Evolutionary conservation across 2,888 invertebrate species (phyloP).

Genomic region (Catocala fraxini): DNA sequence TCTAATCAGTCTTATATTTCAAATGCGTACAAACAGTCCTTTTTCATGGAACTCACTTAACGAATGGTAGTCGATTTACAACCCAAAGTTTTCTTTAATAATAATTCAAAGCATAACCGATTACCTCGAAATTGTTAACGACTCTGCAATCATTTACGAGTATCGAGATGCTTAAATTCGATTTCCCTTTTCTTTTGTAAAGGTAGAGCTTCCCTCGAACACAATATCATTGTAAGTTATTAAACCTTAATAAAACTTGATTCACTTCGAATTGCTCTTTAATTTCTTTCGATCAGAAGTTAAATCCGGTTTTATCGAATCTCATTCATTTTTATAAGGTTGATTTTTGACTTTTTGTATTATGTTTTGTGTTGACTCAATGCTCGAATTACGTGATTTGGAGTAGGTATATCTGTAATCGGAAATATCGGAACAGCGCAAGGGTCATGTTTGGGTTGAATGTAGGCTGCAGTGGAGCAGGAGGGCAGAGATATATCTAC

Average conservation of each 20-base stretch:
- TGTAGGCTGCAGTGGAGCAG: slow-evolving; percentile 14
- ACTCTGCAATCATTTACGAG: slow-evolving; percentile 10
- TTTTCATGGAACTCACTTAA: no score
- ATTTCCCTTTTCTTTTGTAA: slow-evolving; percentile 5
- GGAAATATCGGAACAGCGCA: neutral
- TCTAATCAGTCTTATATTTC: no score
- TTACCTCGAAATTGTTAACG: slow-evolving; percentile 2
- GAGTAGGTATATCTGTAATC: slow-evolving; percentile 8
- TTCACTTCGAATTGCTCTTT: slow-evolving; percentile 2
- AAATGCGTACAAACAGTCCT: no score
- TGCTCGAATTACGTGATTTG: slow-evolving; percentile 13
- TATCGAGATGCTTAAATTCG: slow-evolving; percentile 17
- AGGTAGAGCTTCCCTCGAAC: neutral
- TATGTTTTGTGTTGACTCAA: slow-evolving; percentile 10
- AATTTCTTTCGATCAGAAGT: slow-evolving; percentile 10
- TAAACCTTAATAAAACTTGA: slow-evolving; percentile 10
- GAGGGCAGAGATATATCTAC: slow-evolving; percentile 21
- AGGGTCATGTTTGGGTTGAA: slow-evolving; percentile 10
- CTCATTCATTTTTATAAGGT: slow-evolving; percentile 6
- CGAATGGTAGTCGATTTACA: no score
- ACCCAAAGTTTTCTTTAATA: no score
- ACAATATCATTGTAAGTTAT: slow-evolving; percentile 9
- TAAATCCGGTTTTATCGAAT: slow-evolving; percentile 6
- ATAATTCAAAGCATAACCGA: neutral
- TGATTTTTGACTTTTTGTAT: slow-evolving; percentile 4